Percentiles rank a stretch among this genome's conserved stretches.
Conservation (phyloP, 1,140 invertebrate genomes). For the Hycleus phaleratus region DNA sequence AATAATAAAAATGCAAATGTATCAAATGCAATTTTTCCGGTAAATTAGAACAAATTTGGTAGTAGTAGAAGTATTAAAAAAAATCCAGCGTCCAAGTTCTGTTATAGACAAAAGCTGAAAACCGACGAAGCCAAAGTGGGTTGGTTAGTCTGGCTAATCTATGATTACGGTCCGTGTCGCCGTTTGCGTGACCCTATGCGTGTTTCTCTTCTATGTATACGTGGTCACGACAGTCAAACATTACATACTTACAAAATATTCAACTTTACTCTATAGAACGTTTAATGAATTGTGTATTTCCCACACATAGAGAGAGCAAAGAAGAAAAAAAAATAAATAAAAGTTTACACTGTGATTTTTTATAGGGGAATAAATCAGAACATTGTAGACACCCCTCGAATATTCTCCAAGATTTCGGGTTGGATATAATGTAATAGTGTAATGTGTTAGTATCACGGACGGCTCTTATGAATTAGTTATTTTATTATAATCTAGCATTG, state of each 20-base stretch:
- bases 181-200: slow-evolving; percentile 22
- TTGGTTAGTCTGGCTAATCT: slow-evolving; percentile 21
- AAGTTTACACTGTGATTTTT: neutral
- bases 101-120: slow-evolving; percentile 4
- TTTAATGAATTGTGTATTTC: slow-evolving; percentile 20
- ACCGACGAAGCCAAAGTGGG: slow-evolving; percentile 9
- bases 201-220: slow-evolving; percentile 16
- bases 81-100: neutral
- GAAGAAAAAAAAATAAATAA: neutral
- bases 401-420: neutral
- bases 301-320: neutral
- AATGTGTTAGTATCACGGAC: neutral
- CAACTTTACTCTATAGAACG: slow-evolving; percentile 12
- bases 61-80: too few species aligned
- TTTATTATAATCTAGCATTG: too few species aligned
- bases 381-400: neutral
- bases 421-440: neutral
- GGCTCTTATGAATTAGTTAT: too few species aligned
- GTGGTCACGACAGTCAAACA: slow-evolving; percentile 23
- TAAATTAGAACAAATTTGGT: too few species aligned
- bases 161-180: slow-evolving; percentile 21
- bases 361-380: neutral
- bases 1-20: slow-evolving; percentile 3
- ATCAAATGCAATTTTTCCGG: neutral
- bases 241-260: slow-evolving; percentile 24